These are phyloP conservation scores for Phoenicopterus ruber DNA, from an alignment of 2,113 vertebrate genomes.

Conservation along the genomic window DNA sequence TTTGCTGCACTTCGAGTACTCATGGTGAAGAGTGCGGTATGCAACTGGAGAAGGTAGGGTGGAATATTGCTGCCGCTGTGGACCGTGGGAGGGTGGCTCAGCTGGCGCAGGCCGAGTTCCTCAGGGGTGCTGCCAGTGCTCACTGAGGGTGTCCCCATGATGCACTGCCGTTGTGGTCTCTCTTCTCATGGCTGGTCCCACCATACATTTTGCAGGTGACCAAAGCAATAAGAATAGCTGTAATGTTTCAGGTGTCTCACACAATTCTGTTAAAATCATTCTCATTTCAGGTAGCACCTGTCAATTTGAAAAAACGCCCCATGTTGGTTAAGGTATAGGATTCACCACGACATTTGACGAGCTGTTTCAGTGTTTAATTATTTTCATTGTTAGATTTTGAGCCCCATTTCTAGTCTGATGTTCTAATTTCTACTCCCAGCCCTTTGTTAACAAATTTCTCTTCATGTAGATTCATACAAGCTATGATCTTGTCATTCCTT, in stretches of 20 bases:
- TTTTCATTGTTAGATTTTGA: neutral
- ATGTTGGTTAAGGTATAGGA: neutral
- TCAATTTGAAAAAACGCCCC: neutral
- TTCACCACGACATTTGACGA: neutral
- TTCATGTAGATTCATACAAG: neutral
- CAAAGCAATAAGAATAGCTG: neutral
- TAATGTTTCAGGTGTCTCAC: neutral
- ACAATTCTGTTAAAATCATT: neutral
- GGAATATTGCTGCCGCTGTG: neutral
- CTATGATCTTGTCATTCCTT: neutral
- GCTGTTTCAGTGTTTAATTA: neutral
- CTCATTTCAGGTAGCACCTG: neutral
- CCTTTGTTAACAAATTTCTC: neutral
- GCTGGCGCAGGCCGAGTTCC: neutral
- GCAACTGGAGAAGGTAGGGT: neutral
- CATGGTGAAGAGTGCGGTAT: fast-evolving
- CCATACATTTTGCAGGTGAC: neutral
- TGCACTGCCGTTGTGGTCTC: fast-evolving
- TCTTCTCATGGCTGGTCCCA: neutral
- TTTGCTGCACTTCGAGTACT: neutral
- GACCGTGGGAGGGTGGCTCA: neutral
- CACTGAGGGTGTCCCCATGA: neutral
- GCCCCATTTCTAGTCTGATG: neutral
- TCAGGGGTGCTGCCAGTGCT: neutral
- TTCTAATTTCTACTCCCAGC: neutral